These are phyloP conservation scores for Lycaon pictus DNA, from an alignment of 2,113 vertebrate species.

Conservation along the genomic window DNA sequence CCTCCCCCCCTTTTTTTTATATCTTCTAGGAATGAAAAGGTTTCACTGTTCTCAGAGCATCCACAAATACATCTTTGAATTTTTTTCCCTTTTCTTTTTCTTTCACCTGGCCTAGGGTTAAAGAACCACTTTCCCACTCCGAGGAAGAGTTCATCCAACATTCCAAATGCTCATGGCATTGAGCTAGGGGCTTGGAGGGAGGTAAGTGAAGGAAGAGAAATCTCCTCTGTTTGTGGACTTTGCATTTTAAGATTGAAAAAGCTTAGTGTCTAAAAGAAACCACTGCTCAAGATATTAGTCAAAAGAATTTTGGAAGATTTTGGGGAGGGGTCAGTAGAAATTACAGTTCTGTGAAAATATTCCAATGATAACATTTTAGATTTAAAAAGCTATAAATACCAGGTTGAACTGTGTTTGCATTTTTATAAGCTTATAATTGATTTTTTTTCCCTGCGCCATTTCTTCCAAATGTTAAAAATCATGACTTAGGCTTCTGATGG, in stretches of 20 bases:
- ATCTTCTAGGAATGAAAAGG: neutral
- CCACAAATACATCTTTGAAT: neutral
- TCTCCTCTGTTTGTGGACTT: neutral
- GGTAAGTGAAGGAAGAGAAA: neutral
- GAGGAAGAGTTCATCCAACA: neutral
- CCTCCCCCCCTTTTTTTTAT: neutral
- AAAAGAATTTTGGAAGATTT: neutral
- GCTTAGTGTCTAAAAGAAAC: neutral
- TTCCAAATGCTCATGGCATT: neutral
- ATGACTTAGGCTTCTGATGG: conserved; percentile 7
- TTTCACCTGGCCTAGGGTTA: neutral
- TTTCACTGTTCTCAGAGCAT: neutral
- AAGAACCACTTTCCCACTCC: neutral
- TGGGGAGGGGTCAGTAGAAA: neutral
- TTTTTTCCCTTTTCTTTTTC: neutral
- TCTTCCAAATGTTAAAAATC: conserved; percentile 55
- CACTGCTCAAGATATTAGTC: neutral
- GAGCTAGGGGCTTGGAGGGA: neutral
- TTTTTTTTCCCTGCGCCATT: neutral
- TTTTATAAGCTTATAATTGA: conserved; percentile 21
- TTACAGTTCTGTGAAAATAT: neutral
- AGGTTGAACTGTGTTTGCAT: neutral
- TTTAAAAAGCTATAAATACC: conserved; percentile 46
- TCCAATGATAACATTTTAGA: conserved; percentile 18
- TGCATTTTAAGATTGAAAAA: neutral